Percentiles rank a stretch among this genome's conserved stretches.
phyloP scores from a whole-genome alignment of 2,888 invertebrate species.

The Thymelicus acteon region DNA sequence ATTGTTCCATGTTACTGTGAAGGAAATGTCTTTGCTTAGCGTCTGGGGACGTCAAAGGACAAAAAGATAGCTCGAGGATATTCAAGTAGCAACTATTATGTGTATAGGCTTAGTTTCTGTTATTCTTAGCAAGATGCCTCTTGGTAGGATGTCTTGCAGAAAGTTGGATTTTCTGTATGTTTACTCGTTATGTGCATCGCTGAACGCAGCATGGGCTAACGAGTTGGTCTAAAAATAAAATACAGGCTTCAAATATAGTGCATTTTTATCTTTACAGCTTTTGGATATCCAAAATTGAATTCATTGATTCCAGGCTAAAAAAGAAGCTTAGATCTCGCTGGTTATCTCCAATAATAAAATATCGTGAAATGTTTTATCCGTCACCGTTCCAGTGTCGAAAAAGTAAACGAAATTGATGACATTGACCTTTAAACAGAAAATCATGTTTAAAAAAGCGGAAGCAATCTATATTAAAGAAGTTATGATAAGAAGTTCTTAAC shows the following conservation, averaged over 20 bases:
- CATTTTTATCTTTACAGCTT: background rate
- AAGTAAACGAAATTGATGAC: too few relatives aligned
- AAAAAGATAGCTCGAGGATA: constrained; percentile 30
- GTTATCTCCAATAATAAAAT: too few relatives aligned
- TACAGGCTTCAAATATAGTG: background rate
- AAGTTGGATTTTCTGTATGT: background rate
- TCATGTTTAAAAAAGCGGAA: too few relatives aligned
- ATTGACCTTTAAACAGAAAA: too few relatives aligned
- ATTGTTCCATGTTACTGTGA: constrained; percentile 26
- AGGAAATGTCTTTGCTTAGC: constrained; percentile 26
- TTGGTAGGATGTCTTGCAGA: background rate
- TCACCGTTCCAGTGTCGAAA: too few relatives aligned
- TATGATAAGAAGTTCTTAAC: background rate
- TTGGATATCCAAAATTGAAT: too few relatives aligned
- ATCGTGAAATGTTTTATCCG: too few relatives aligned
- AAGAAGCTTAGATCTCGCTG: too few relatives aligned
- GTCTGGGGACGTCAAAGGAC: constrained; percentile 36
- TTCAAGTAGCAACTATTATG: constrained; percentile 17
- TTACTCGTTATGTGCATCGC: background rate
- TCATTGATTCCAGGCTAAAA: too few relatives aligned
- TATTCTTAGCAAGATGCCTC: constrained; percentile 9
- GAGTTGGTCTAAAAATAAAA: background rate
- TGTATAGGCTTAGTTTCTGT: constrained; percentile 17
- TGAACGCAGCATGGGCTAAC: background rate
- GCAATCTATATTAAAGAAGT: background rate